Evolutionary conservation across 1,140 invertebrate species (phyloP).

Genomic region (Aradophagus sp.): DNA sequence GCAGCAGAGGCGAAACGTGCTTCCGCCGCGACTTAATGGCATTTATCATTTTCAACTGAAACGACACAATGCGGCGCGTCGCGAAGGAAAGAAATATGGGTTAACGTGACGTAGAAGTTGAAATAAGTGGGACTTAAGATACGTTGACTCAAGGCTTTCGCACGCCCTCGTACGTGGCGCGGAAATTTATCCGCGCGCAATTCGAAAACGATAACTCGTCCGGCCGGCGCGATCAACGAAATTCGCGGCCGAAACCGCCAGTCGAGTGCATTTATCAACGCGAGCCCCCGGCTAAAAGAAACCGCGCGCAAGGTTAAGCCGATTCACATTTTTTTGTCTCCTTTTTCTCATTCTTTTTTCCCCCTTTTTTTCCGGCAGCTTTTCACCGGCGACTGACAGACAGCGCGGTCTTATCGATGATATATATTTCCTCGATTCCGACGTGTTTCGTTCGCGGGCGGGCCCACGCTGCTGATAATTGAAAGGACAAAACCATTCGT

Average conservation of each 20-base stretch:
- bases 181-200: constrained; percentile 33
- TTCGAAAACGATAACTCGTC: constrained; percentile 38
- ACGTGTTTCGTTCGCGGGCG: too few relatives aligned
- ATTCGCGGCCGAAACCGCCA: constrained; percentile 29
- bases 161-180: constrained; percentile 5
- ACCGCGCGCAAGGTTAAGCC: constrained; percentile 46
- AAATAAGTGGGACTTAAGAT: constrained; percentile 45
- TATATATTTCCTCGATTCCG: constrained; percentile 46
- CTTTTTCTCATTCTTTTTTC: too few relatives aligned
- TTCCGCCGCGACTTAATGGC: too few relatives aligned
- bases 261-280: constrained; percentile 33
- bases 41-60: too few relatives aligned
- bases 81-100: constrained; percentile 47
- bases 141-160: constrained; percentile 38
- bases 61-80: too few relatives aligned
- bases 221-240: constrained; percentile 27
- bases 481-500: too few relatives aligned
- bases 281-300: constrained; percentile 23
- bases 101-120: constrained; percentile 40
- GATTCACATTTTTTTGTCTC: constrained; percentile 54
- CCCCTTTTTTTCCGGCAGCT: constrained; percentile 38
- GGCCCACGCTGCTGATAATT: constrained; percentile 6
- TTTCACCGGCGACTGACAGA: constrained; percentile 44
- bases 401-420: constrained; percentile 33
- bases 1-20: too few relatives aligned